phyloP scores from a whole-genome alignment of 2,888 invertebrate species.

The Lepidocyrtinus sp. region DNA sequence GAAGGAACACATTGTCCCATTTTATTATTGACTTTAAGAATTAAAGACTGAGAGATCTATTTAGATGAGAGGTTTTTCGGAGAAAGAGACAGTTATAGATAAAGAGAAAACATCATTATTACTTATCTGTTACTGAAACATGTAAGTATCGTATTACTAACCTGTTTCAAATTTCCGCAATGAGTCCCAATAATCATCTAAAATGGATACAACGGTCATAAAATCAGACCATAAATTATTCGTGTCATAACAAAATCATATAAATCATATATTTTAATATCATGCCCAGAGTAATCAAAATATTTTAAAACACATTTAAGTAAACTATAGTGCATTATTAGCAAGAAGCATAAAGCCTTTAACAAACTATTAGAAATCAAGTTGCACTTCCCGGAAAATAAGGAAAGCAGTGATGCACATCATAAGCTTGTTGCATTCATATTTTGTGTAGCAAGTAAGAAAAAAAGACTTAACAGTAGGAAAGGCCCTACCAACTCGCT shows the following conservation, averaged over 20 bases:
- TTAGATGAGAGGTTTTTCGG: background rate
- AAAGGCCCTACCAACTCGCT: slow-evolving; percentile 26
- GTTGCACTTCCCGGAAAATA: background rate
- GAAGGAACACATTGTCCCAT: too few relatives aligned
- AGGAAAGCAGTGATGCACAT: background rate
- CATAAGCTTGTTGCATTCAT: slow-evolving; percentile 9
- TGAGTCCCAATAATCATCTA: slow-evolving; percentile 68
- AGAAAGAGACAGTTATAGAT: background rate
- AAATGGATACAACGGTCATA: slow-evolving; percentile 58
- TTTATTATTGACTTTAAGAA: too few relatives aligned
- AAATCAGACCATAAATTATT: slow-evolving; percentile 42
- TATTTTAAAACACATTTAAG: background rate
- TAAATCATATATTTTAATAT: background rate
- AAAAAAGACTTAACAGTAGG: slow-evolving; percentile 5
- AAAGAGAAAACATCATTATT: slow-evolving; percentile 8
- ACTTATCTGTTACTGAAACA: slow-evolving; percentile 5
- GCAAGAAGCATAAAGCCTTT: background rate
- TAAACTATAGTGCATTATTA: background rate
- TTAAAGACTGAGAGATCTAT: background rate
- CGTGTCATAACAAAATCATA: background rate
- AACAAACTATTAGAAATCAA: background rate
- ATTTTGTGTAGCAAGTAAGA: background rate
- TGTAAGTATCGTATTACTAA: slow-evolving; percentile 18
- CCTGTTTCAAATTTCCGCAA: slow-evolving; percentile 66
- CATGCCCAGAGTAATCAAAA: slow-evolving; percentile 9